phyloP scores from a whole-genome alignment of 2,797 vertebrate genomes.

The Phrynocephalus guinanensis region DNA sequence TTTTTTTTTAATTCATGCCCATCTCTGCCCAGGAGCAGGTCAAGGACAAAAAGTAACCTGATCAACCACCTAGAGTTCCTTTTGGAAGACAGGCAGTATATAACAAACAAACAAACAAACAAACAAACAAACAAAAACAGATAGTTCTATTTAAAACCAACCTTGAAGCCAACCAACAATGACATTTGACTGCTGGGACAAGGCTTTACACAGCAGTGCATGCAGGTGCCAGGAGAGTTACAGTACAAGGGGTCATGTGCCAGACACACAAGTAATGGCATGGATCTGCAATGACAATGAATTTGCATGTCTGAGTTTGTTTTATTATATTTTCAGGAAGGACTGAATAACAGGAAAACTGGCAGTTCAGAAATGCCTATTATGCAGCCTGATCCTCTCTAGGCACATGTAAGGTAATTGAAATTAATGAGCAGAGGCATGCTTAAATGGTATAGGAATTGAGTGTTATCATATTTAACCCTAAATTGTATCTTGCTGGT shows the following conservation, averaged over 20 bases:
- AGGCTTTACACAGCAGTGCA: neutral
- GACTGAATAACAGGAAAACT: neutral
- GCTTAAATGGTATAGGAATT: neutral
- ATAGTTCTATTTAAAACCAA: neutral
- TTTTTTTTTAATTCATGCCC: too few species aligned
- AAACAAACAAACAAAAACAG: neutral
- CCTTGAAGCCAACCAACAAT: neutral
- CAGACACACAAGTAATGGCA: neutral
- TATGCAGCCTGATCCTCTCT: neutral
- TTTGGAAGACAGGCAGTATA: too few species aligned
- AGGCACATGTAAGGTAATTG: neutral
- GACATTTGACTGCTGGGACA: neutral
- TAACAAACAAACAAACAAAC: too few species aligned
- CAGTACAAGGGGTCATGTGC: neutral
- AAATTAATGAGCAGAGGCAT: neutral
- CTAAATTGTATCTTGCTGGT: slow-evolving; percentile 4
- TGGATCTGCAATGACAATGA: neutral
- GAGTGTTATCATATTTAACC: neutral
- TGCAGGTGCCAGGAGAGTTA: neutral
- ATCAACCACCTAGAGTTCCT: too few species aligned
- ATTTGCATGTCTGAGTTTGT: neutral
- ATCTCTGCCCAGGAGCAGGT: too few species aligned
- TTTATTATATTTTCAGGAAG: neutral
- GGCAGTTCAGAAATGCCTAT: neutral
- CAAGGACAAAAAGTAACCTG: too few species aligned